Base-by-base conservation (phyloP, 2,113 vertebrate genomes). In the Odobenus rosmarus region DNA sequence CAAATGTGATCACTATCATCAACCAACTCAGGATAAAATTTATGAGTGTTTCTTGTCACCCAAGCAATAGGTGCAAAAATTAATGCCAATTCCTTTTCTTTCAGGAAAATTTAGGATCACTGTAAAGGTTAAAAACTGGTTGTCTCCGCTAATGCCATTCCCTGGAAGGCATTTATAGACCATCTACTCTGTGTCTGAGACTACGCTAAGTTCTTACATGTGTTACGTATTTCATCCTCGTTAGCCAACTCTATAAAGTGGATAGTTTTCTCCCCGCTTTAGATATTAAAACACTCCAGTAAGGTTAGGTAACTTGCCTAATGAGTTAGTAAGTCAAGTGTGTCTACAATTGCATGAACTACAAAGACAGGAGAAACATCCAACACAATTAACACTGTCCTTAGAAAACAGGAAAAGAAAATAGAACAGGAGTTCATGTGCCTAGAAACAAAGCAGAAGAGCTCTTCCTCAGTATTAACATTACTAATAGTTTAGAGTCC, bases 31-130 rank as follows among this genome's bases (percentile, higher is more conserved):
- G 55, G 69, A 92, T 61, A 61, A 72, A 23, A 18, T 31, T 16
- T 83, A 57, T 1, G 10, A n/a, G 19, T 64, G 26, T 53, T 82
- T 86, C 51, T 80, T 88, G 84, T 84, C 28, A 69, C 18, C 21
- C 31, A 81, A 76, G 26, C 84, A 81, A 57, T 87, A 77, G 33
- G 16, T 81, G 23, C 55, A 83, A 95, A 96, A 31, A 85, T 51
- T 53, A 81, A 84, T 23, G 61, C 16, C 61, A 90, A 71, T 90
- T 92, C 39, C n/a, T 93, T 89, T 95, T 67, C 49, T 96, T 91
- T 64, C 93, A 92, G 57, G 21, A 55, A 97, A 87, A 84, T 28
- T 90, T 26, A 85, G 31, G 92, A 61, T 88, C 62, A 90, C 3
- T 59, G 9, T 18, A 88, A 88, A 96, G 64, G 42, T 51, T 87